Percentiles rank a stretch among this genome's conserved stretches.
phyloP scores from a whole-genome alignment of 2,888 invertebrate species.

The Acrobasis suavella region DNA sequence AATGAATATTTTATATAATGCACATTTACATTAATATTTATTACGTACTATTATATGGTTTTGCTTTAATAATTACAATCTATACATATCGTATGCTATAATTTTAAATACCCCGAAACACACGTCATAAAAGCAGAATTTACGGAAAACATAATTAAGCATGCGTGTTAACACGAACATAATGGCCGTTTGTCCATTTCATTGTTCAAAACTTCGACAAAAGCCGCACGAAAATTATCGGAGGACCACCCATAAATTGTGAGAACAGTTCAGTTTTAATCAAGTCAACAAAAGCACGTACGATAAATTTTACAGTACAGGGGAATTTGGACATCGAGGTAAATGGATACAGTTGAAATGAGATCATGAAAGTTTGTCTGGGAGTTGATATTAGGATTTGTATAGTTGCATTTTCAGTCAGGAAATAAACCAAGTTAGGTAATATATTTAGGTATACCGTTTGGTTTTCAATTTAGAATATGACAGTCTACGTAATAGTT shows the following conservation, averaged over 20 bases:
- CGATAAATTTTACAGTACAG: slow-evolving; percentile 12
- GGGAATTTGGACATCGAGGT: slow-evolving; percentile 7
- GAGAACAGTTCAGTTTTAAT: slow-evolving; percentile 15
- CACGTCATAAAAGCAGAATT: background rate
- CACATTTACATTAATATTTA: too few species aligned
- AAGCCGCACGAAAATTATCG: slow-evolving; percentile 10
- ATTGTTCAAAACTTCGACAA: slow-evolving; percentile 17
- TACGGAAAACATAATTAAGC: background rate
- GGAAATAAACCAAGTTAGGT: too few species aligned
- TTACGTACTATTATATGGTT: too few species aligned
- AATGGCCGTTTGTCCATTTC: slow-evolving; percentile 8
- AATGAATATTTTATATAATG: too few species aligned
- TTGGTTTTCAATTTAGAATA: too few species aligned
- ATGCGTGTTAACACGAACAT: slow-evolving; percentile 2
- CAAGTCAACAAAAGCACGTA: slow-evolving; percentile 10
- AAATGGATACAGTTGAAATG: slow-evolving; percentile 1
- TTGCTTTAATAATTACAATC: too few species aligned
- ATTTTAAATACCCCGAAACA: background rate
- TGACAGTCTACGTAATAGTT: too few species aligned
- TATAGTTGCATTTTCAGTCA: too few species aligned
- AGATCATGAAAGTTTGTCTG: background rate
- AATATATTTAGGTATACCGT: too few species aligned
- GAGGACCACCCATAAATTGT: slow-evolving; percentile 14
- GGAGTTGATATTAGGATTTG: background rate
- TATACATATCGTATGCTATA: too few species aligned